Percentiles rank a stretch among this genome's conserved stretches.
Evolutionary conservation across 2,797 vertebrate species (phyloP).

Genomic region (Neosilurus hyrtlii): DNA sequence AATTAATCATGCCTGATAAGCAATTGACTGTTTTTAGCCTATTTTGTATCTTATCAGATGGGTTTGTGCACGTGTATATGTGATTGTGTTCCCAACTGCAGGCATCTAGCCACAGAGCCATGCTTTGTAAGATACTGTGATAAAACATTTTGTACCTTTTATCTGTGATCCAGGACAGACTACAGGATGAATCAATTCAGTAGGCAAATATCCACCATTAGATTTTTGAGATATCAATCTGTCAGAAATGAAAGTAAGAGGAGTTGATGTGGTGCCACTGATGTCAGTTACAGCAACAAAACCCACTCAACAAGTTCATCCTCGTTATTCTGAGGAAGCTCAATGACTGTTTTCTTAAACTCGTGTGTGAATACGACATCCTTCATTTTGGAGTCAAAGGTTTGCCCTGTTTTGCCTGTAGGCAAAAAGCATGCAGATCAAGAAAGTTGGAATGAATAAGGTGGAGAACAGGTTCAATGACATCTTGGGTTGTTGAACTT

Average conservation of each 20-base stretch:
- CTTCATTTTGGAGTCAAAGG: neutral
- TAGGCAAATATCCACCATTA: slow-evolving; percentile 50
- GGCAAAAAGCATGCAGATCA: neutral
- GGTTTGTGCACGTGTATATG: neutral
- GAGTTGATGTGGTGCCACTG: slow-evolving; percentile 47
- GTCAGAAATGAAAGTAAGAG: slow-evolving; percentile 16
- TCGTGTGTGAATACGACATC: neutral
- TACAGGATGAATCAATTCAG: slow-evolving; percentile 40
- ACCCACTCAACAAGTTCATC: slow-evolving; percentile 56
- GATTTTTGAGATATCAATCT: slow-evolving; percentile 53
- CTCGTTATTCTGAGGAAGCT: slow-evolving; percentile 33
- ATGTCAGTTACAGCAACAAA: slow-evolving; percentile 43
- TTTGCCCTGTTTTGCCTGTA: neutral
- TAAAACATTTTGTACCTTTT: slow-evolving; percentile 49
- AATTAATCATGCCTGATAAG: slow-evolving; percentile 29
- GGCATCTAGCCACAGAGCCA: slow-evolving; percentile 31
- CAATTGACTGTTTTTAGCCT: slow-evolving; percentile 28
- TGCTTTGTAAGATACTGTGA: slow-evolving; percentile 49
- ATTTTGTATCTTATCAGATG: slow-evolving; percentile 9
- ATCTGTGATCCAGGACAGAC: slow-evolving; percentile 43
- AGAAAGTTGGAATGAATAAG: neutral
- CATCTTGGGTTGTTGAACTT: neutral
- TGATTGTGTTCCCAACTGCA: slow-evolving; percentile 33
- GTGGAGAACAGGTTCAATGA: neutral
- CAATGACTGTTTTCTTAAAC: neutral